Evolutionary conservation across 2,888 invertebrate species (phyloP), one percentile per base, ranked within the genome.

Genomic region (Morpho deidamia): DNA sequence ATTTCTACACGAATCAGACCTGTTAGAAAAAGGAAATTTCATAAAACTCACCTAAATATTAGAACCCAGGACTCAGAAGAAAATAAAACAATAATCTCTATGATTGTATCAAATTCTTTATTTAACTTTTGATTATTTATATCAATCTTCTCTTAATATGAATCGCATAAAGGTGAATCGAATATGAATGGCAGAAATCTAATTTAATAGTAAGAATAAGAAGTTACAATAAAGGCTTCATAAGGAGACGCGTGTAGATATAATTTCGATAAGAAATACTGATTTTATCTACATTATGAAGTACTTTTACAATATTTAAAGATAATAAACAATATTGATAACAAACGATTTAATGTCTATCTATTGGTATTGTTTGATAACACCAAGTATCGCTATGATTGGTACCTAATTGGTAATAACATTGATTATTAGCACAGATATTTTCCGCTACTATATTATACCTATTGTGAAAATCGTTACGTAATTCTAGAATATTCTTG

Each of bases 321-420:
- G 83, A 86, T 86, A 83, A 78, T 78, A 81, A 72, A 79, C 81
- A 84, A 82, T 83, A 80, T 69, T 72, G 84, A 86, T 87, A 84
- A 74, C 71, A 76, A 49, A 71, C 79, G 80, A 85, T 81, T 83
- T 81, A 78, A 78, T 74, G 72, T 76, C 72, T 76, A 79, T 83
- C 72, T 80, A 73, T 81, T 81, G 78, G 82, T 84, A 84, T 86
- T 86, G 81, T 84, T 83, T 74, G 86, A 86, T 87, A 85, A 80
- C 71, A 72, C 70, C 81, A 66, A 65, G 64, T 66, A 87, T 86
- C 78, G 69, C 68, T 75, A 77, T 82, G 77, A 80, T 78, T 78
- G 70, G 72, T 78, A 74, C 74, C 74, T 72, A 66, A 68, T 64
- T 64, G 62, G 55, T 68, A 69, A 65, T 67, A 69, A 67, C 66